A percentile compares a stretch with the other conserved stretches of the same genome.
These are phyloP conservation scores for Crambe crambe DNA, from an alignment of 37 sponge, comb jelly and placozoan species.

Conservation along the genomic window DNA sequence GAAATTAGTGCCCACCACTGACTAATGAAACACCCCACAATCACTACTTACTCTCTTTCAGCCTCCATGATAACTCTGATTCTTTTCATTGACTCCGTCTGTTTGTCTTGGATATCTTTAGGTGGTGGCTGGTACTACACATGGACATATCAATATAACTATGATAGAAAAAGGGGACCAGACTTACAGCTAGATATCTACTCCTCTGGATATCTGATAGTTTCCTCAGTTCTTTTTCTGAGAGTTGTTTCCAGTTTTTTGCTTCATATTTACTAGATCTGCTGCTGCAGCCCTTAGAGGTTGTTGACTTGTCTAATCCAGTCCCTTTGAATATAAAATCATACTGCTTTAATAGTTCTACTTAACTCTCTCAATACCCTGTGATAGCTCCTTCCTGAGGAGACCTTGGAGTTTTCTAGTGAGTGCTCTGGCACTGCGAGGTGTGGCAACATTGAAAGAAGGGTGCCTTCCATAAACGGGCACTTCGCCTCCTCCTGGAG, in stretches of 20 bases:
- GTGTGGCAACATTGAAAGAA: not conserved
- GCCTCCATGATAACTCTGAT: conserved; percentile 5
- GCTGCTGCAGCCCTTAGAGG: too few species aligned
- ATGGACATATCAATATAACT: not conserved
- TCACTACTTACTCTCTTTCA: conserved; percentile 33
- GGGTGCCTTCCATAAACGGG: not conserved
- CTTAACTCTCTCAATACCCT: too few species aligned
- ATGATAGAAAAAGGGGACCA: too few species aligned
- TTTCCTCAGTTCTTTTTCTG: conserved; percentile 29
- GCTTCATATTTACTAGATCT: conserved; percentile 19
- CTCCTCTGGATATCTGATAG: conserved; percentile 52
- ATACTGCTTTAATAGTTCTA: too few species aligned
- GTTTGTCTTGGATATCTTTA: conserved; percentile 47
- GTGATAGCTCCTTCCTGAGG: not conserved
- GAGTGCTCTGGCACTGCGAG: not conserved
- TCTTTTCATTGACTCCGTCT: conserved; percentile 44
- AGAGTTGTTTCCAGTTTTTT: conserved; percentile 55
- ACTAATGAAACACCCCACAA: not conserved
- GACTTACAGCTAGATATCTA: conserved; percentile 70
- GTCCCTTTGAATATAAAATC: too few species aligned
- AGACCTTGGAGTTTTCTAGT: not conserved
- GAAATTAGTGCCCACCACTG: not conserved
- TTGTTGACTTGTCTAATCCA: too few species aligned
- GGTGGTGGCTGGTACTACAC: conserved; percentile 68
- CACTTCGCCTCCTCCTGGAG: not conserved